These are phyloP conservation scores for Stichopus chloronotus DNA, from an alignment of 35 echinoderm and acorn worm genomes.

Conservation along the genomic window DNA sequence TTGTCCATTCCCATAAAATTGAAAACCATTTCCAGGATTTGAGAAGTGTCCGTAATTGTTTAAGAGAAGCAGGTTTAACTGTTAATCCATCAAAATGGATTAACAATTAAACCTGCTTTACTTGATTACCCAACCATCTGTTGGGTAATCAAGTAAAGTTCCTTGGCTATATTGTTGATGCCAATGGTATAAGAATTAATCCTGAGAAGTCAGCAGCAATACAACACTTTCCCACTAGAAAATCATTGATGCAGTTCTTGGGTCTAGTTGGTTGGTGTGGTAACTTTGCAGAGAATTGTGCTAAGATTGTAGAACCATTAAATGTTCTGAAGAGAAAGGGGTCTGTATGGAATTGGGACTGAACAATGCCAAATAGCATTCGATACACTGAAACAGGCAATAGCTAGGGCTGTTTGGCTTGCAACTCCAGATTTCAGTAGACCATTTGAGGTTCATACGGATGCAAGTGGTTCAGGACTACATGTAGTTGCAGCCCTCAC, in stretches of 20 bases:
- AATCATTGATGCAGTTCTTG: neutral
- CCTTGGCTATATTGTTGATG: constrained; percentile 1
- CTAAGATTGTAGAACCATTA: neutral
- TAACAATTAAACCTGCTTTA: too few relatives aligned
- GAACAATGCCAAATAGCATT: neutral
- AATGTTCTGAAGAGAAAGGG: neutral
- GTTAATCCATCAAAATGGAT: constrained; percentile 27
- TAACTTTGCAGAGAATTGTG: constrained; percentile 4
- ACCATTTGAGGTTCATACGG: constrained; percentile 47
- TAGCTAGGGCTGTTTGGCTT: neutral
- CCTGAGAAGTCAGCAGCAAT: neutral
- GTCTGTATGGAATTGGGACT: neutral
- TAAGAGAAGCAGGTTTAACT: constrained; percentile 1
- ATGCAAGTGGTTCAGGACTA: constrained; percentile 55
- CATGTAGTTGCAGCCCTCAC: constrained; percentile 41
- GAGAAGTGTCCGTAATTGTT: neutral
- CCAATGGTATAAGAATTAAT: neutral
- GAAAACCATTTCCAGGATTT: constrained; percentile 8
- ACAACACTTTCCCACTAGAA: neutral
- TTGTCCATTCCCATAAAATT: neutral
- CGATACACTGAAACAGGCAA: neutral
- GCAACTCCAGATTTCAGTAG: neutral
- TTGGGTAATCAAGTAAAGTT: constrained; percentile 2
- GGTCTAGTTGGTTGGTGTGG: constrained; percentile 16
- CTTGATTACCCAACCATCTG: too few relatives aligned